Evolutionary conservation across 2,888 invertebrate species (phyloP).

Genomic region (Zhuqinia jingwanae): DNA sequence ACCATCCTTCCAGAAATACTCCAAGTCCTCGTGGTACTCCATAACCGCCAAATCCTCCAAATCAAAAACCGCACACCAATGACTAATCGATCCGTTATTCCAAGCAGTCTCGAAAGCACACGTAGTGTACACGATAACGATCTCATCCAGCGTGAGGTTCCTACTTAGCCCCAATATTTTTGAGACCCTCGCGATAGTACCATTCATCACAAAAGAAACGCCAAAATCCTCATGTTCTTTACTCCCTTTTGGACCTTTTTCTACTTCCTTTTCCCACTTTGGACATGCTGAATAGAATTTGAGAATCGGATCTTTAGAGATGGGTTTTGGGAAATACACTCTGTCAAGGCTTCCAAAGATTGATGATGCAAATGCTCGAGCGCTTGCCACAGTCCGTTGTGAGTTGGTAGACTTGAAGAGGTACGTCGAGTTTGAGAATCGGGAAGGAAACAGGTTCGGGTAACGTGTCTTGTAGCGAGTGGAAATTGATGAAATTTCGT

Average conservation of each 20-base stretch:
- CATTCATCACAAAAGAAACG: constrained; percentile 83
- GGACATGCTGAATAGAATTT: constrained; percentile 90
- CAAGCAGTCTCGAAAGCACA: constrained; percentile 94
- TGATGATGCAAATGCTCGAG: constrained; percentile 88
- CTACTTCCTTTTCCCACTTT: constrained; percentile 87
- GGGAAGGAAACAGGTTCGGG: constrained; percentile 61
- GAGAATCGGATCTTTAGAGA: constrained; percentile 85
- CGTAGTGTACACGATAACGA: constrained; percentile 86
- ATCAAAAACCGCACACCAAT: constrained; percentile 90
- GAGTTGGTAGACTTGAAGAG: constrained; percentile 86
- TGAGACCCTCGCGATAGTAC: constrained; percentile 84
- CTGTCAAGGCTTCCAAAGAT: constrained; percentile 85
- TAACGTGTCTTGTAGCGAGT: constrained; percentile 61
- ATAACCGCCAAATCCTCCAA: constrained; percentile 84
- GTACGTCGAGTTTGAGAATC: constrained; percentile 51
- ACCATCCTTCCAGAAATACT: constrained; percentile 91
- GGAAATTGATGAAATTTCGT: constrained; percentile 66
- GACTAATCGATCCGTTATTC: constrained; percentile 85
- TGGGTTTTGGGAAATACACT: constrained; percentile 86
- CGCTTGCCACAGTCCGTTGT: constrained; percentile 89
- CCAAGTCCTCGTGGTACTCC: constrained; percentile 89
- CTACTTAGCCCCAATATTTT: constrained; percentile 84
- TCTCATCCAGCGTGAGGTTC: constrained; percentile 83
- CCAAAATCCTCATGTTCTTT: constrained; percentile 84
- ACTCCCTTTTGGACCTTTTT: constrained; percentile 84